Evolutionary conservation across 2,797 vertebrate species (phyloP).

Genomic region (Sciurus carolinensis): DNA sequence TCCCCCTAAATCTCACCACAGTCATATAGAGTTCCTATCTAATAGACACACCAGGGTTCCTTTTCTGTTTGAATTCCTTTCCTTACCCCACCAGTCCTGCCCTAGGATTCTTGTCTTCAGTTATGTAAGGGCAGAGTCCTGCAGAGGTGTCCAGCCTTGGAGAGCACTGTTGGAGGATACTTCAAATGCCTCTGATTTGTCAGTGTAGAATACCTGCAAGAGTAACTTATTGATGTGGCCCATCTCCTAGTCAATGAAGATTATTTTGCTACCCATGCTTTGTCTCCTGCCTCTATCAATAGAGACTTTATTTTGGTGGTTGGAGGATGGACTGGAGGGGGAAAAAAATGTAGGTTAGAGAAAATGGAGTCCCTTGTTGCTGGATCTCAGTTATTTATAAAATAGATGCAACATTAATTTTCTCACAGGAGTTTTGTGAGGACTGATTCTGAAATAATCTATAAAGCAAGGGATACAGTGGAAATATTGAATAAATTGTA

Average conservation of each 20-base stretch:
- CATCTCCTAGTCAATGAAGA: background rate
- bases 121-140: background rate
- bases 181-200: background rate
- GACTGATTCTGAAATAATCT: background rate
- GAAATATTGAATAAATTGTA: constrained; percentile 21
- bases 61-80: background rate
- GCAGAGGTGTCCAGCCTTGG: background rate
- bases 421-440: background rate
- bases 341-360: background rate
- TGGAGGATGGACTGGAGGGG: fast-evolving
- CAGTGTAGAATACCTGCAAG: background rate
- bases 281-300: background rate
- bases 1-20: background rate
- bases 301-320: background rate
- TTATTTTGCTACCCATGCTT: background rate
- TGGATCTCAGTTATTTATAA: background rate
- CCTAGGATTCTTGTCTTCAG: background rate
- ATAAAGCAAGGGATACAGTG: background rate
- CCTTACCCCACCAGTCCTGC: background rate
- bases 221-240: background rate
- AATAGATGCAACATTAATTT: background rate
- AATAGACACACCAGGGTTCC: no score
- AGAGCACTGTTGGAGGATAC: background rate
- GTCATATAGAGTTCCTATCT: background rate
- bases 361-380: background rate